These are phyloP conservation scores for Etheostoma cragini DNA, from an alignment of 2,113 vertebrate species.

Conservation along the genomic window DNA sequence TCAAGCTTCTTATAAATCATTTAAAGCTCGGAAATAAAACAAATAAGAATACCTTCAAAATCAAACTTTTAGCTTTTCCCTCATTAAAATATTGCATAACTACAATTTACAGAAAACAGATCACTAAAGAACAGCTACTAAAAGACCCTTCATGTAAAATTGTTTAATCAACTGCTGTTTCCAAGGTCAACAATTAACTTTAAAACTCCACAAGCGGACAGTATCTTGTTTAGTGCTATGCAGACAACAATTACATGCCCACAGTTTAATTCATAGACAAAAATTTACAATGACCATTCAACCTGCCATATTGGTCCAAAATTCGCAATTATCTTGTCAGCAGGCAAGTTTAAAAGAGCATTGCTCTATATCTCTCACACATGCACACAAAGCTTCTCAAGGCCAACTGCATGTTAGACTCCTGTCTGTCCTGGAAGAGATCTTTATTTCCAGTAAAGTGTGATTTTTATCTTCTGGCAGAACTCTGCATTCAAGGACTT, in stretches of 20 bases:
- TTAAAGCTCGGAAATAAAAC: not conserved
- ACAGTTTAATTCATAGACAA: not conserved
- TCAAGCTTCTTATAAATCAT: not conserved
- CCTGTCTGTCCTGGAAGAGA: not conserved
- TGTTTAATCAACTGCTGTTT: not conserved
- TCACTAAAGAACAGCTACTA: not conserved
- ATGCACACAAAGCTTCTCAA: slow-evolving; percentile 6
- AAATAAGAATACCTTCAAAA: not conserved
- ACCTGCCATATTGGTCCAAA: not conserved
- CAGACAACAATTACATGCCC: not conserved
- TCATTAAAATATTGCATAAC: not conserved
- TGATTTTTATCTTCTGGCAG: slow-evolving; percentile 37
- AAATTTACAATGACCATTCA: not conserved
- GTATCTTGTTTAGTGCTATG: not conserved
- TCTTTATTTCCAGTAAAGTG: slow-evolving; percentile 5
- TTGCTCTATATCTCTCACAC: not conserved
- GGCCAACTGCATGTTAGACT: slow-evolving; percentile 5
- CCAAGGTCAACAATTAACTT: not conserved
- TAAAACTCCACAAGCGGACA: not conserved
- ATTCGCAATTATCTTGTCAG: not conserved
- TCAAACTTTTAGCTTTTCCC: not conserved
- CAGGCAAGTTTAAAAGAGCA: not conserved
- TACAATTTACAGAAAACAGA: not conserved
- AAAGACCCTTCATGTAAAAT: not conserved
- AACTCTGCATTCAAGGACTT: slow-evolving; percentile 21